Evolutionary conservation across 2,113 vertebrate genomes (phyloP).

Genomic region (Zapus hudsonius): DNA sequence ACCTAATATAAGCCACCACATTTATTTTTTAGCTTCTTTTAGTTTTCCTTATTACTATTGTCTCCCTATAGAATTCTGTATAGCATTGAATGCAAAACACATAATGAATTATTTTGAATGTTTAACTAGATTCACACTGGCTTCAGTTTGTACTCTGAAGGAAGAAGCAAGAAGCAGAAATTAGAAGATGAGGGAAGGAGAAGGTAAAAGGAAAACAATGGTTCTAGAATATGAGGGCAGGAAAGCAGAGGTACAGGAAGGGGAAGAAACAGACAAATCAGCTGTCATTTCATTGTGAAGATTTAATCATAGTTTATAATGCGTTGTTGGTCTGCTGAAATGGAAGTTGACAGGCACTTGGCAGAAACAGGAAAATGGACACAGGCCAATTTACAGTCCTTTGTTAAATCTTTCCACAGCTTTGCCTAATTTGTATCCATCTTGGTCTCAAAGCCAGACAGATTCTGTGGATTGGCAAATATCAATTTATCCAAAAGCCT

Average conservation of each 20-base stretch:
- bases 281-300: background rate
- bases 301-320: background rate
- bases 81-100: background rate
- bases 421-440: background rate
- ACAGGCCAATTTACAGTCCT: background rate
- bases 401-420: conserved; percentile 14
- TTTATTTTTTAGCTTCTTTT: background rate
- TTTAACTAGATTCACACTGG: background rate
- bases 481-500: conserved; percentile 15
- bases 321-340: background rate
- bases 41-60: background rate
- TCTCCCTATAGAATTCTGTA: background rate
- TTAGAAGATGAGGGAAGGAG: background rate
- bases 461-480: conserved; percentile 19
- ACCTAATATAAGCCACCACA: no score
- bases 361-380: background rate
- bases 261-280: background rate
- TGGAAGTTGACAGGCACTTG: conserved; percentile 21
- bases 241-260: background rate
- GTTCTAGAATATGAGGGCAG: background rate
- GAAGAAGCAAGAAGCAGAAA: background rate
- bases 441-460: background rate
- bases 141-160: background rate
- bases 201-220: background rate
- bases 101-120: background rate